phyloP scores from a whole-genome alignment of 2,888 invertebrate species.

The Tetragnatha montana region DNA sequence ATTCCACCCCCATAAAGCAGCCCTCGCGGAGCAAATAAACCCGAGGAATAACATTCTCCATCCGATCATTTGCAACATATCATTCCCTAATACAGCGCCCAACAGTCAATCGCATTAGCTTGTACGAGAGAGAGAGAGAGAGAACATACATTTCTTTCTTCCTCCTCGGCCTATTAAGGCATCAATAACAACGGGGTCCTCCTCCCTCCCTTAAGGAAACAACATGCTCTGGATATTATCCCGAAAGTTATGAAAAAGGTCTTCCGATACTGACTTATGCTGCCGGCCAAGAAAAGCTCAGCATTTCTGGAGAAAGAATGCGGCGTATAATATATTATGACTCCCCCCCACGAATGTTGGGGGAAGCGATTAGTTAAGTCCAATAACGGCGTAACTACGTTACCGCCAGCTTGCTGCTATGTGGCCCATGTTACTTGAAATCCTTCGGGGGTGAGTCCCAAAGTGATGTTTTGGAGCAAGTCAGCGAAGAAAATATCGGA shows the following conservation, averaged over 20 bases:
- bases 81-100: conserved; percentile 41
- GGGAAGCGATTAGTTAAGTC: conserved; percentile 57
- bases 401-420: conserved; percentile 58
- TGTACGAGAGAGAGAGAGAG: neutral
- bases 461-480: neutral
- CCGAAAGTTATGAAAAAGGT: conserved; percentile 51
- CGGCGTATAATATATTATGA: conserved; percentile 34
- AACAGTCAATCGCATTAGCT: conserved; percentile 56
- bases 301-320: conserved; percentile 41
- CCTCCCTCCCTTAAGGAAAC: conserved; percentile 44
- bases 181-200: conserved; percentile 48
- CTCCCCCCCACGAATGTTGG: neutral
- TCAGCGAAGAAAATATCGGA: too few relatives aligned
- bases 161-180: conserved; percentile 23
- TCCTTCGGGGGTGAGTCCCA: conserved; percentile 1
- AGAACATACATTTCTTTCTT: conserved; percentile 25
- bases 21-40: conserved; percentile 13
- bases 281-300: conserved; percentile 9
- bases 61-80: conserved; percentile 15
- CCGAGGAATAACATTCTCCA: conserved; percentile 27
- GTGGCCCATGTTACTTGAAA: conserved; percentile 19
- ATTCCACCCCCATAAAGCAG: neutral
- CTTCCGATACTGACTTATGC: conserved; percentile 55
- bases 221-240: conserved; percentile 56
- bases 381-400: conserved; percentile 58